phyloP scores from a whole-genome alignment of 1,140 invertebrate genomes.

The Chymomyza costata region DNA sequence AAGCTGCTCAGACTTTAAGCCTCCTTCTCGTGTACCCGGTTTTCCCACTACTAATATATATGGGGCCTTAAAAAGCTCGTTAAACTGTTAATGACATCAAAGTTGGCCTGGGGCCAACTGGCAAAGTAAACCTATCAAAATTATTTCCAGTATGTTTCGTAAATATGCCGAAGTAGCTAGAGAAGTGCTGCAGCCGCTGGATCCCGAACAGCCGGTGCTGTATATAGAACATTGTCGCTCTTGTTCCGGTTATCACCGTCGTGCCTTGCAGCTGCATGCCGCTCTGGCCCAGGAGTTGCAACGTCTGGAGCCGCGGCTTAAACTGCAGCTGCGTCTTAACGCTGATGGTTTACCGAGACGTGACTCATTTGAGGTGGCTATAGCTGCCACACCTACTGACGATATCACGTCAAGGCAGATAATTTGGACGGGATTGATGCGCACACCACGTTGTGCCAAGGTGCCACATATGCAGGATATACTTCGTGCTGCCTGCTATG shows the following conservation, averaged over 20 bases:
- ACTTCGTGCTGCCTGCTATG: constrained; percentile 26
- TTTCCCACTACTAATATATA: too few species aligned
- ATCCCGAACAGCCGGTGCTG: constrained; percentile 45
- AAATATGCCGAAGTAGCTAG: neutral
- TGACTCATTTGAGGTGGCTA: constrained; percentile 52
- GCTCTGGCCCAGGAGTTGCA: constrained; percentile 34
- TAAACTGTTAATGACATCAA: neutral
- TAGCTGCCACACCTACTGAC: constrained; percentile 28
- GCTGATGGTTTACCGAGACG: constrained; percentile 22
- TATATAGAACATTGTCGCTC: constrained; percentile 56
- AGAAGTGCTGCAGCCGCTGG: constrained; percentile 16
- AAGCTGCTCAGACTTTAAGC: constrained; percentile 23
- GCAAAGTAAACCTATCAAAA: too few species aligned
- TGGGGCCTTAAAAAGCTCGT: too few species aligned
- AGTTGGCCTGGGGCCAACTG: neutral
- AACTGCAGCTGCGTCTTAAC: constrained; percentile 53
- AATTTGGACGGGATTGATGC: constrained; percentile 52
- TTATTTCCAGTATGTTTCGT: neutral
- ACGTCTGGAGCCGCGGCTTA: constrained; percentile 23
- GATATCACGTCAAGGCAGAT: constrained; percentile 8
- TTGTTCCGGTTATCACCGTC: constrained; percentile 20
- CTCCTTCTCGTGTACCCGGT: neutral
- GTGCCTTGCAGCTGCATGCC: constrained; percentile 35
- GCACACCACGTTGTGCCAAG: constrained; percentile 48
- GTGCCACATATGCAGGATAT: constrained; percentile 55